Evolutionary conservation across 2,888 invertebrate species (phyloP).

Genomic region (Opisthograptis luteolata): DNA sequence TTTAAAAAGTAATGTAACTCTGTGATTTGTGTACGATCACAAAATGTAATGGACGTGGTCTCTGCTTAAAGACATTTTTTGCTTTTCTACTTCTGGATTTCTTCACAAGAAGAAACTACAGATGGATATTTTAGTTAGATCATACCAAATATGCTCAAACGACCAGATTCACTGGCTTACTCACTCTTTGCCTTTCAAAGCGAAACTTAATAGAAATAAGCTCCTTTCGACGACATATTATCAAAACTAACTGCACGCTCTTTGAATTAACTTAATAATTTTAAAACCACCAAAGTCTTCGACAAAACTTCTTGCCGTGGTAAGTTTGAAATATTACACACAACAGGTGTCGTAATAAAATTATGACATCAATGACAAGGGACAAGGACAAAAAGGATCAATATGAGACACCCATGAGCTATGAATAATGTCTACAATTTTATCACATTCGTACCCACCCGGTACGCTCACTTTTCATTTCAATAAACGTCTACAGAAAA

Average conservation of each 20-base stretch:
- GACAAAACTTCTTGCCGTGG: neutral
- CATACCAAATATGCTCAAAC: no score
- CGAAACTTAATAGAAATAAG: no score
- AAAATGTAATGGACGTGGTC: slow-evolving; percentile 1
- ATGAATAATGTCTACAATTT: slow-evolving; percentile 59
- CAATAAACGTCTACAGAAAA: slow-evolving; percentile 42
- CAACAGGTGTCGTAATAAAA: slow-evolving; percentile 15
- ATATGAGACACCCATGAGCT: slow-evolving; percentile 44
- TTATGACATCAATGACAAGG: slow-evolving; percentile 25
- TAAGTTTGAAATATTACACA: neutral
- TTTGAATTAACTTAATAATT: no score
- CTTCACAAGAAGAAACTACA: no score
- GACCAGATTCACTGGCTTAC: no score
- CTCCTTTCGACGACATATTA: no score
- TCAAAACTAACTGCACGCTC: no score
- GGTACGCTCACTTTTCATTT: slow-evolving; percentile 49
- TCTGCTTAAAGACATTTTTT: neutral
- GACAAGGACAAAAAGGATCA: slow-evolving; percentile 37
- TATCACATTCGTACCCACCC: slow-evolving; percentile 48
- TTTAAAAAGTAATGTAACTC: no score
- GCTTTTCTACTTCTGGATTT: no score
- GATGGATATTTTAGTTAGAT: no score
- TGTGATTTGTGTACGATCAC: slow-evolving; percentile 18
- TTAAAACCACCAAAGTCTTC: no score
- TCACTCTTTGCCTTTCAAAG: no score